Evolutionary conservation across 1,140 invertebrate species (phyloP).

Genomic region (Lepidurus arcticus): DNA sequence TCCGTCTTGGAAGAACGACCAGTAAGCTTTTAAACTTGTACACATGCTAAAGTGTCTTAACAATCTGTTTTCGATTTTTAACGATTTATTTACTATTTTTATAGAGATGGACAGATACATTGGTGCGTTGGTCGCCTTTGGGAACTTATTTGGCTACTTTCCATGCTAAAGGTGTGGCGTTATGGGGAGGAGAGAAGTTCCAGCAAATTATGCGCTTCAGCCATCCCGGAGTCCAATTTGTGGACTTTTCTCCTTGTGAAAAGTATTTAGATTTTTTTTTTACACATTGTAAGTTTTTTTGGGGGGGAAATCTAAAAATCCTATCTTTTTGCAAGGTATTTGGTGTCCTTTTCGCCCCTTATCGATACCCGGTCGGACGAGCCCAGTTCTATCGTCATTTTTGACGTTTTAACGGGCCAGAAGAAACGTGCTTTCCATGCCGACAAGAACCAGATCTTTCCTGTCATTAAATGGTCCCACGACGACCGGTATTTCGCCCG

Average conservation of each 20-base stretch:
- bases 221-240: conserved; percentile 85
- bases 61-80: conserved; percentile 5
- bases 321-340: conserved; percentile 54
- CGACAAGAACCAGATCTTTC: conserved; percentile 77
- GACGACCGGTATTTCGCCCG: conserved; percentile 95
- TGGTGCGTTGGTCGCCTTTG: conserved; percentile 92
- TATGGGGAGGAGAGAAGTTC: conserved; percentile 95
- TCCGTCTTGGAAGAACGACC: conserved; percentile 71
- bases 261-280: conserved; percentile 52
- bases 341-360: conserved; percentile 83
- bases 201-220: conserved; percentile 83
- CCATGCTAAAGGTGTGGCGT: conserved; percentile 86
- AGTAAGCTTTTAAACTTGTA: conserved; percentile 50
- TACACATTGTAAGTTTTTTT: conserved; percentile 9
- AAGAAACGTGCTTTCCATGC: conserved; percentile 86
- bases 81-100: not conserved
- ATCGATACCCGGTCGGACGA: conserved; percentile 52
- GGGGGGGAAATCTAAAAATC: not conserved
- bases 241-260: conserved; percentile 97
- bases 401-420: conserved; percentile 86
- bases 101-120: conserved; percentile 89
- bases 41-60: conserved; percentile 26
- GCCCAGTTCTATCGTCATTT: conserved; percentile 70
- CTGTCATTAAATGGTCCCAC: conserved; percentile 93
- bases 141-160: conserved; percentile 95